Conservation (phyloP, 2,888 invertebrate species). For the Rhagonycha lutea region DNA sequence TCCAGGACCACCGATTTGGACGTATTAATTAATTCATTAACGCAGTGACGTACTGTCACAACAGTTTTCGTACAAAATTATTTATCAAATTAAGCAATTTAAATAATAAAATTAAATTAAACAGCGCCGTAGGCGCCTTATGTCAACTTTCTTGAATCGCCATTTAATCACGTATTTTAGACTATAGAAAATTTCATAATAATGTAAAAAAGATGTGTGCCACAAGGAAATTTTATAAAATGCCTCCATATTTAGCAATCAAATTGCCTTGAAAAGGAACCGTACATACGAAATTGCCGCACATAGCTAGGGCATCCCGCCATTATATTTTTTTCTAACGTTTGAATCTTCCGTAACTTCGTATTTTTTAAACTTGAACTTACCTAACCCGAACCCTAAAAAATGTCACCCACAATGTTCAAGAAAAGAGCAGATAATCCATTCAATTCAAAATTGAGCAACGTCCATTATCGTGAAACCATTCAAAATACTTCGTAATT, state of each 20-base stretch:
- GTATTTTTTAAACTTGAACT: neutral
- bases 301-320: neutral
- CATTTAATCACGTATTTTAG: too few relatives aligned
- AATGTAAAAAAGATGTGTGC: too few relatives aligned
- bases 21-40: neutral
- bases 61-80: neutral
- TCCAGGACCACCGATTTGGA: neutral
- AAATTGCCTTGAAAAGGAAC: too few relatives aligned
- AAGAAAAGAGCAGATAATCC: neutral
- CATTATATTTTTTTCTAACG: neutral
- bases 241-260: too few relatives aligned
- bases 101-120: neutral
- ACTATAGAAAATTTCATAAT: too few relatives aligned
- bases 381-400: neutral
- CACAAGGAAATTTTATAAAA: too few relatives aligned
- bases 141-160: neutral
- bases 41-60: neutral
- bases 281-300: too few relatives aligned
- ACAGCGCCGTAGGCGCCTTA: neutral
- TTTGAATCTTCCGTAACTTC: neutral
- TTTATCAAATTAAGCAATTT: neutral
- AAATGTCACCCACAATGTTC: neutral
- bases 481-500: neutral
- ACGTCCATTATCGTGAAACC: neutral
- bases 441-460: neutral